These are phyloP conservation scores for Ganaspis sp. DNA, from an alignment of 1,140 invertebrate species.

Conservation along the genomic window DNA sequence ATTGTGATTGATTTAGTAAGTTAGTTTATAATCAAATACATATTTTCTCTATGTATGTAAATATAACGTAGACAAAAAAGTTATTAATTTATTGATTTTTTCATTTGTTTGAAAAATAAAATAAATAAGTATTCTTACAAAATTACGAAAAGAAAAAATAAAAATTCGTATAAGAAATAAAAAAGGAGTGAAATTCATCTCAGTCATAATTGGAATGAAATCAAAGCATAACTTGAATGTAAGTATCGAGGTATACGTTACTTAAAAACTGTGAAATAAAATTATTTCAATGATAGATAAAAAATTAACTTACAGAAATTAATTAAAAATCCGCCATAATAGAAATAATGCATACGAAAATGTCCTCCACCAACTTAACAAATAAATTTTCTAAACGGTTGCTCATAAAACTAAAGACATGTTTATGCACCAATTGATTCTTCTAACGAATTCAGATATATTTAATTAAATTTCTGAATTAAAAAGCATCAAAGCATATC, in stretches of 20 bases:
- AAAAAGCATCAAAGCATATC: constrained; percentile 36
- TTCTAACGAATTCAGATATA: constrained; percentile 33
- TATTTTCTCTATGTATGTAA: background rate
- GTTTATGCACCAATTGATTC: constrained; percentile 37
- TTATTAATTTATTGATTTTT: too few relatives aligned
- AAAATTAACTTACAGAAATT: background rate
- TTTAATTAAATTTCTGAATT: background rate
- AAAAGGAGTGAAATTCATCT: background rate
- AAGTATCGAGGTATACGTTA: background rate
- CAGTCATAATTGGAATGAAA: background rate
- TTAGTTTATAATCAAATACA: background rate
- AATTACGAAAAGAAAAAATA: too few relatives aligned
- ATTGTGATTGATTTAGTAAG: background rate
- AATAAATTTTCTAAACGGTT: constrained; percentile 37
- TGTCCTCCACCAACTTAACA: constrained; percentile 52
- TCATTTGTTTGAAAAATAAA: too few relatives aligned
- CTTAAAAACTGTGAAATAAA: background rate
- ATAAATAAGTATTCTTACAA: too few relatives aligned
- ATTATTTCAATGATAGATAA: background rate
- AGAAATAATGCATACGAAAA: constrained; percentile 49
- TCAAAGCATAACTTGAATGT: background rate
- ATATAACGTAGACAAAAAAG: background rate
- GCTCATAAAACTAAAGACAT: constrained; percentile 30
- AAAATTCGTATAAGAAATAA: background rate
- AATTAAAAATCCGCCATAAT: constrained; percentile 23